phyloP scores from a whole-genome alignment of 2,888 invertebrate species.

The Himalopsyche tibetana region DNA sequence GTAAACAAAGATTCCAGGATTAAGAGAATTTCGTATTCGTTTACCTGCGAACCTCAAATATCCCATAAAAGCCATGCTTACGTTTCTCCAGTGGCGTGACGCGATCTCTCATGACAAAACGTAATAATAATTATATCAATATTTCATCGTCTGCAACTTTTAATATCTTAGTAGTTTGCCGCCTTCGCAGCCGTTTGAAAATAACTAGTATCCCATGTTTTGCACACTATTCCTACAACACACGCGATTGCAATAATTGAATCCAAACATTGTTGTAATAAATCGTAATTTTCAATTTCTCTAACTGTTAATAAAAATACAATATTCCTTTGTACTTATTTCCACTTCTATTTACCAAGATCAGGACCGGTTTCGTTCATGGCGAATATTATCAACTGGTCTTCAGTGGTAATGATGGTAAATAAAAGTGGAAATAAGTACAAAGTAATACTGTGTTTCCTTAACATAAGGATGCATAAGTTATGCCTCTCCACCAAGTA shows the following conservation, averaged over 20 bases:
- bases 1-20: slow-evolving; percentile 42
- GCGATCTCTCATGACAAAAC: background rate
- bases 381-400: no score
- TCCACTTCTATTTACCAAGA: no score
- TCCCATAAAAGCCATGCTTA: background rate
- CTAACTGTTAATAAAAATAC: no score
- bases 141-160: background rate
- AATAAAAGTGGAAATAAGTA: no score
- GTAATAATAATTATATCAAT: background rate
- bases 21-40: slow-evolving; percentile 20
- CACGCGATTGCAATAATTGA: background rate
- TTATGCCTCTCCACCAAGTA: no score
- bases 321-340: no score
- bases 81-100: background rate
- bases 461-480: no score
- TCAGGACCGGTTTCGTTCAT: no score
- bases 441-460: no score
- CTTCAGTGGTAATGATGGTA: no score
- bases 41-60: slow-evolving; percentile 19
- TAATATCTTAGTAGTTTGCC: background rate
- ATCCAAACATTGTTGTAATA: background rate
- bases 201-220: background rate
- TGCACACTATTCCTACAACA: background rate
- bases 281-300: no score
- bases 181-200: background rate